Evolutionary conservation across 2,113 vertebrate species (phyloP).

Genomic region (Grammomys surdaster): DNA sequence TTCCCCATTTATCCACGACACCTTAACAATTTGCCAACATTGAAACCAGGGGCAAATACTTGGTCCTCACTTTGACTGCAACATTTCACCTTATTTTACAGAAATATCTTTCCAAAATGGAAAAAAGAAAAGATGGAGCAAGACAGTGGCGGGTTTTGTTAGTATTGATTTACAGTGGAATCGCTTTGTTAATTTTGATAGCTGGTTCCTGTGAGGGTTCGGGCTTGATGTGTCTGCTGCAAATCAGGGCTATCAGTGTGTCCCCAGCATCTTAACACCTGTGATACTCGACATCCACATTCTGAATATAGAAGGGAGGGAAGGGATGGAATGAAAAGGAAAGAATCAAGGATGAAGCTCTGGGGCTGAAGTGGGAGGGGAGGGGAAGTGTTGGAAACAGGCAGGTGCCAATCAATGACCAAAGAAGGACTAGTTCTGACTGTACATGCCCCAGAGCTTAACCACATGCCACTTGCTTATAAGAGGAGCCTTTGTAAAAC

Average conservation of each 20-base stretch:
- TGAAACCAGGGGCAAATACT: neutral
- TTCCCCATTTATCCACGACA: neutral
- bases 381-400: neutral
- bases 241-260: neutral
- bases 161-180: neutral
- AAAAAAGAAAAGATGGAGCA: neutral
- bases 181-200: neutral
- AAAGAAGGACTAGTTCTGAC: neutral
- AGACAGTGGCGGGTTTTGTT: conserved; percentile 14
- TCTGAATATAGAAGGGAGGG: neutral
- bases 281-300: neutral
- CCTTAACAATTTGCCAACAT: neutral
- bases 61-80: no score
- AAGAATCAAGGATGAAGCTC: neutral
- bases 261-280: neutral
- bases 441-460: neutral
- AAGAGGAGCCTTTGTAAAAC: neutral
- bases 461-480: neutral
- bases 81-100: neutral
- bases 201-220: neutral
- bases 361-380: neutral
- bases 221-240: neutral
- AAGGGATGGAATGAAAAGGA: neutral
- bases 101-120: conserved; percentile 10
- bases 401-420: neutral